Percentiles rank a stretch among this genome's conserved stretches.
Evolutionary conservation across 2,797 vertebrate species (phyloP).

Genomic region (Dromococcyx pavoninus): DNA sequence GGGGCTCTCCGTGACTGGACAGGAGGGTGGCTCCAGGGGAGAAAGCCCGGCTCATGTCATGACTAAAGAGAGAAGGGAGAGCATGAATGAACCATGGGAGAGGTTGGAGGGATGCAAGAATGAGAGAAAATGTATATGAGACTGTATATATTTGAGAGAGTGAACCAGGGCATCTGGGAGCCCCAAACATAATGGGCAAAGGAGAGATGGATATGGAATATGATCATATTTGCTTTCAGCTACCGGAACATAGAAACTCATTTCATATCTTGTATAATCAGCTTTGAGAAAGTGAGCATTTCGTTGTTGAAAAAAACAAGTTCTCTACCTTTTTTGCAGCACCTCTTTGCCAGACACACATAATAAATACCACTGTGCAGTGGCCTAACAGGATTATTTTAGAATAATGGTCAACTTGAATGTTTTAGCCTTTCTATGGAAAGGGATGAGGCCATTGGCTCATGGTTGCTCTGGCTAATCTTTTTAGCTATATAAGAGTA

Average conservation of each 20-base stretch:
- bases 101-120: neutral
- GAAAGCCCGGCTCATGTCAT: neutral
- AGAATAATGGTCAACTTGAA: conserved; percentile 19
- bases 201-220: neutral
- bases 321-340: neutral
- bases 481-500: neutral
- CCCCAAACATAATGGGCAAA: neutral
- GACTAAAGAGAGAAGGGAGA: neutral
- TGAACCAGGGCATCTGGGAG: neutral
- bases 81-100: neutral
- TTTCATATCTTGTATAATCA: neutral
- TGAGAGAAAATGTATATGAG: neutral
- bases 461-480: neutral
- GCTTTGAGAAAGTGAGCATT: neutral
- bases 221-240: neutral
- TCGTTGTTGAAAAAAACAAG: neutral
- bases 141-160: neutral
- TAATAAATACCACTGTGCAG: neutral
- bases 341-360: neutral
- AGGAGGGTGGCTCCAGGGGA: rapidly evolving
- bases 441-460: neutral
- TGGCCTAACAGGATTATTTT: conserved; percentile 40
- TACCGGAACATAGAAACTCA: neutral
- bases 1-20: neutral
- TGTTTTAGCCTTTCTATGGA: conserved; percentile 34